Evolutionary conservation across 2,797 vertebrate species (phyloP).

Genomic region (Percopsis omiscomaycus): DNA sequence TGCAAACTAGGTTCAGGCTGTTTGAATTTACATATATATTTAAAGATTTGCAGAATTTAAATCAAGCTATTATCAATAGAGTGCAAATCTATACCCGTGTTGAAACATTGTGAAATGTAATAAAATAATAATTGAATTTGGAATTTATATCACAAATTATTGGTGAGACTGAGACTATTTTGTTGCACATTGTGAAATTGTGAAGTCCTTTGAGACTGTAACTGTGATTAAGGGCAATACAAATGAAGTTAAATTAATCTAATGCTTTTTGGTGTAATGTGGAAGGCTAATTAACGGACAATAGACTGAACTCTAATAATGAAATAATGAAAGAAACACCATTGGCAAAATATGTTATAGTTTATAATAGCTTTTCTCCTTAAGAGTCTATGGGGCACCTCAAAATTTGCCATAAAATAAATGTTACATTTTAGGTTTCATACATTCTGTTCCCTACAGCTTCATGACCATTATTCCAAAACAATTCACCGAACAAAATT

Average conservation of each 20-base stretch:
- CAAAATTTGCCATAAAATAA: constrained; percentile 41
- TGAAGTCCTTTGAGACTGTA: too few relatives aligned
- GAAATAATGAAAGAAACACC: background rate
- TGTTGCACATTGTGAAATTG: too few relatives aligned
- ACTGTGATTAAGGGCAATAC: too few relatives aligned
- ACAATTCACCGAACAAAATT: constrained; percentile 57
- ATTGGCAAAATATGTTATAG: constrained; percentile 18
- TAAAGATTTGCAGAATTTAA: too few relatives aligned
- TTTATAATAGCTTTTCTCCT: constrained; percentile 21
- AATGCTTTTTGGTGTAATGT: too few relatives aligned
- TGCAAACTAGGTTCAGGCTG: background rate
- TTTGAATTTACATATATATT: background rate
- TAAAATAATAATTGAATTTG: background rate
- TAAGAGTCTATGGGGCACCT: constrained; percentile 50
- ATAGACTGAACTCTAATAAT: background rate
- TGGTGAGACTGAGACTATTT: too few relatives aligned
- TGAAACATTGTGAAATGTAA: constrained; percentile 4
- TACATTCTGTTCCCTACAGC: constrained; percentile 47
- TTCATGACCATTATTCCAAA: constrained; percentile 45
- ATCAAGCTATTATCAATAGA: too few relatives aligned
- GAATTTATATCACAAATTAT: background rate
- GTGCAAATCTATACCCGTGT: constrained; percentile 5
- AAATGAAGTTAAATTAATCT: too few relatives aligned
- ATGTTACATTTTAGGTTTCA: constrained; percentile 41
- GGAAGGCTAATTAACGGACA: constrained; percentile 14